Percentiles rank a stretch among this genome's conserved stretches.
phyloP scores from a whole-genome alignment of 2,888 invertebrate genomes.

The Salticus scenicus region DNA sequence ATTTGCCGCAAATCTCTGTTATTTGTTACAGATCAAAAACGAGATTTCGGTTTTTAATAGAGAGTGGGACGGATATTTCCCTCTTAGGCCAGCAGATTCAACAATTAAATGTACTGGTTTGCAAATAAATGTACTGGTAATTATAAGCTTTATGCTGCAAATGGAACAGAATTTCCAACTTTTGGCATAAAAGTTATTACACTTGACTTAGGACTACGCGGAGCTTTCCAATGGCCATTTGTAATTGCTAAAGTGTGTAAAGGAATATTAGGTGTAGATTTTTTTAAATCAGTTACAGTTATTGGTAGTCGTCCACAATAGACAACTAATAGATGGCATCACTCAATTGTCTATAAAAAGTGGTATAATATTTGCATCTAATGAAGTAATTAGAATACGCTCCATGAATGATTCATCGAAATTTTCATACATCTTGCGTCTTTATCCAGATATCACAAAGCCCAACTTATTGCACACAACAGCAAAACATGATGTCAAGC shows the following conservation, averaged over 20 bases:
- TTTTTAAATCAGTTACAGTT: constrained; percentile 32
- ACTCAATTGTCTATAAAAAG: no score
- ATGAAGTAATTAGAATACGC: background rate
- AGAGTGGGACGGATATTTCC: constrained; percentile 23
- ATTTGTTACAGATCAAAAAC: no score
- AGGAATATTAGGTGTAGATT: constrained; percentile 69
- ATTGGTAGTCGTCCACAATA: constrained; percentile 11
- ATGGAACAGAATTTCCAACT: constrained; percentile 33
- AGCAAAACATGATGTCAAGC: background rate
- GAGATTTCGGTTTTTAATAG: background rate
- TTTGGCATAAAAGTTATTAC: constrained; percentile 28
- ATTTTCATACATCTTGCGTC: background rate
- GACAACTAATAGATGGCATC: background rate
- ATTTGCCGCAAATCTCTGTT: no score
- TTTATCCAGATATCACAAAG: no score
- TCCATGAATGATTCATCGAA: background rate
- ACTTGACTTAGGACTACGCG: constrained; percentile 37
- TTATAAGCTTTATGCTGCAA: constrained; percentile 10
- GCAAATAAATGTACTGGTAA: background rate
- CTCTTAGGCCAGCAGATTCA: background rate
- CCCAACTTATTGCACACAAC: no score
- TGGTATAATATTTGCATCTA: background rate
- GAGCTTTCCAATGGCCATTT: constrained; percentile 47
- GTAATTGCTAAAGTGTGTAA: constrained; percentile 52
- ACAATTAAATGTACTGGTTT: no score